phyloP scores from a whole-genome alignment of 2,888 invertebrate genomes.

The Emmelina monodactyla region DNA sequence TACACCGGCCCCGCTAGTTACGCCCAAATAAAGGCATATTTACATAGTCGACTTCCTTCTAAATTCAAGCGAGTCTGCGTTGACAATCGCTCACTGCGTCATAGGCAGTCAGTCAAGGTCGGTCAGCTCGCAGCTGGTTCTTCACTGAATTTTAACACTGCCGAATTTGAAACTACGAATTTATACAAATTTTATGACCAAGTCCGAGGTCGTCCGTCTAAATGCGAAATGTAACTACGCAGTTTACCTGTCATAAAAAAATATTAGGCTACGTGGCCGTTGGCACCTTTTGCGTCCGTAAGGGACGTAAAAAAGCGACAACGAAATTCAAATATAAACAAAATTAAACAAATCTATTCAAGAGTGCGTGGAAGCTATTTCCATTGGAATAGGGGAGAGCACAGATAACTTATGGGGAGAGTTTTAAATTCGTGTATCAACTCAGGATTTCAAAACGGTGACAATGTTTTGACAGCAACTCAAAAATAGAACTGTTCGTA shows the following conservation, averaged over 20 bases:
- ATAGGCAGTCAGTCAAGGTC: conserved; percentile 45
- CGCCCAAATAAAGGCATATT: too few species aligned
- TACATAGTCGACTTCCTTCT: too few species aligned
- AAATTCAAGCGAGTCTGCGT: conserved; percentile 19
- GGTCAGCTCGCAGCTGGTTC: conserved; percentile 45
- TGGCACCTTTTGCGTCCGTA: conserved; percentile 3
- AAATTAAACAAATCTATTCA: not conserved
- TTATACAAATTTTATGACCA: conserved; percentile 38
- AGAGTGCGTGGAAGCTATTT: too few species aligned
- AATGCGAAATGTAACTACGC: conserved; percentile 15
- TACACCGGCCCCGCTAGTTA: too few species aligned
- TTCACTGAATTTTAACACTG: conserved; percentile 45
- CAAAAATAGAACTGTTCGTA: too few species aligned
- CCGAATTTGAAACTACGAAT: conserved; percentile 34
- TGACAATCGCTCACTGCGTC: not conserved
- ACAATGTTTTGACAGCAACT: too few species aligned
- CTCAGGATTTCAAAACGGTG: too few species aligned
- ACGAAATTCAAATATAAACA: not conserved
- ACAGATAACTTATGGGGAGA: too few species aligned
- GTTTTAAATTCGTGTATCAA: too few species aligned
- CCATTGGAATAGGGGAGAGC: too few species aligned
- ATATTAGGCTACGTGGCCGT: too few species aligned
- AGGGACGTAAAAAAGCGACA: conserved; percentile 1
- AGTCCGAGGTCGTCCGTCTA: conserved; percentile 36
- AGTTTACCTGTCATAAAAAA: too few species aligned